Base-by-base conservation (phyloP, 37 sponge, comb jelly and placozoan genomes). In the Diacarnus erythraeanus region DNA sequence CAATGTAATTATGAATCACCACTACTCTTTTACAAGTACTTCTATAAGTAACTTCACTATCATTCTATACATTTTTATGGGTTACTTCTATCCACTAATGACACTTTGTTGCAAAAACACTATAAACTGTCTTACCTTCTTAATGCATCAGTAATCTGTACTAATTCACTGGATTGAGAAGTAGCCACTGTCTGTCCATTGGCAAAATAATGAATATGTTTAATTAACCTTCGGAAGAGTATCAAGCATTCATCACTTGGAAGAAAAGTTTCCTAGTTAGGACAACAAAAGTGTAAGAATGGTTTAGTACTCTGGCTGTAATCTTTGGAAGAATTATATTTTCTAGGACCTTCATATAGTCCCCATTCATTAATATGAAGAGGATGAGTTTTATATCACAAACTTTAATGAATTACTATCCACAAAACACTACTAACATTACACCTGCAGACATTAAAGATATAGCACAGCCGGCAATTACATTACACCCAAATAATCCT, bases 191-290 rank as follows among this genome's bases (percentile, higher is more conserved):
- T 25, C 23, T n/a, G n/a, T n/a, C 84, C 84, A 33, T 70, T 69
- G 30, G 20, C 30, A 69, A 84, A 76, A 42, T 76, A 84, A 58
- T 84, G 69, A 27, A 84, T 36, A 51, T 84, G 84, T 43, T 74
- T 82, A 0, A 74, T 20, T 27, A 86, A 68, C 37, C 74, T 42
- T 20, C 80, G 64, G 20, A 63, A 20, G 59, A 86, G 58, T 3
- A 78, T 37, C 0, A 79, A 29, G 36, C 41, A 43, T 25, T 79
- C 79, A 65, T 68, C 69, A 68, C 56, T 79, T 34, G 79, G 79
- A 54, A 1, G 29, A 37, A 40, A 6, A 33, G n/a, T 25, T 25
- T 9, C 41, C 71, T 71, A 88, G 78, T 76, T 88, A 77, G 38
- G 67, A 25, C 6, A 72, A 64, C 34, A 64, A 33, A 9, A 79